A percentile compares a stretch with the other conserved stretches of the same genome.
Conservation (phyloP, 2,888 invertebrate species). For the Drepana falcataria region DNA sequence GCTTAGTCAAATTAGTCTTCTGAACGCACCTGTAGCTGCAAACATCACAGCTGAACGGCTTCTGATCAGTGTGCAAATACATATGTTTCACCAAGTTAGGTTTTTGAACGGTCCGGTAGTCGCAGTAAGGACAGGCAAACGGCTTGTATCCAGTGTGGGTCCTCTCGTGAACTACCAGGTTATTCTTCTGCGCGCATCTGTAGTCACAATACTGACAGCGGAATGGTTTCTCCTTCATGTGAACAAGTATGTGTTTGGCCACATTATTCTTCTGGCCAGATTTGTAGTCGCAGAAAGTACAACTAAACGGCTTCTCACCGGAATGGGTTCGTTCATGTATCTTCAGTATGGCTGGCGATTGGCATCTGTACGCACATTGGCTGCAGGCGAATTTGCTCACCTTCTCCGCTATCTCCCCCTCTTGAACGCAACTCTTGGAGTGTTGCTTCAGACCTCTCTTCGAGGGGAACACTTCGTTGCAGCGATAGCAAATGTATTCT, state of each 20-base stretch:
- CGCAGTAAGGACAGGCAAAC: conserved; percentile 69
- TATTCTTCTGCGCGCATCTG: conserved; percentile 71
- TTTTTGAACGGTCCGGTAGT: conserved; percentile 71
- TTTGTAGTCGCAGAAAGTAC: conserved; percentile 71
- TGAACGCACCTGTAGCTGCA: conserved; percentile 72
- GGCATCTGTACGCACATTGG: conserved; percentile 68
- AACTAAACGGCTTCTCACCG: conserved; percentile 69
- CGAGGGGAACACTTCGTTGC: conserved; percentile 56
- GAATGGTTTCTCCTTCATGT: conserved; percentile 74
- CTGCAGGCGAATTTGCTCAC: conserved; percentile 60
- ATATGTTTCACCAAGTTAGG: conserved; percentile 74
- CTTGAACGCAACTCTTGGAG: conserved; percentile 45
- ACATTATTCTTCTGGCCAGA: conserved; percentile 75
- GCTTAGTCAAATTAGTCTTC: conserved; percentile 71
- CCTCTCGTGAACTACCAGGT: conserved; percentile 69
- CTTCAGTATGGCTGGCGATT: conserved; percentile 71
- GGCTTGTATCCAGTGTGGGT: conserved; percentile 75
- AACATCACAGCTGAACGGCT: conserved; percentile 69
- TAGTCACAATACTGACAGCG: conserved; percentile 73
- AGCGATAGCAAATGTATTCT: conserved; percentile 61
- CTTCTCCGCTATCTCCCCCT: conserved; percentile 39
- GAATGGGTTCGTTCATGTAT: conserved; percentile 72
- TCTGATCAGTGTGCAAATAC: conserved; percentile 73
- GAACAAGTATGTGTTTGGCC: conserved; percentile 70
- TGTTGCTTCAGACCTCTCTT: conserved; percentile 63